Evolutionary conservation across 2,797 vertebrate species (phyloP).

Genomic region (Luscinia luscinia): DNA sequence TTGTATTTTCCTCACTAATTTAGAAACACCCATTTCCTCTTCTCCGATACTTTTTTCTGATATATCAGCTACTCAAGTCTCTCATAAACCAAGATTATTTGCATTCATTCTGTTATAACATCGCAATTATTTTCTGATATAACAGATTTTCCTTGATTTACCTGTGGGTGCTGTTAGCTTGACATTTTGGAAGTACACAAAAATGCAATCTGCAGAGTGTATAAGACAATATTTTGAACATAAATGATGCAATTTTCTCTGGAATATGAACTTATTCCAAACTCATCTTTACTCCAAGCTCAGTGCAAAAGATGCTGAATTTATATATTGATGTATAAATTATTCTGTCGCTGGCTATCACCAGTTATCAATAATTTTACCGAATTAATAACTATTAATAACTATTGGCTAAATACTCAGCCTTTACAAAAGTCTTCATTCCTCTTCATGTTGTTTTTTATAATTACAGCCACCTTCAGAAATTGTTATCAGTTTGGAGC

Average conservation of each 20-base stretch:
- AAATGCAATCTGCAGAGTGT: not conserved
- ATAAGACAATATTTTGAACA: not conserved
- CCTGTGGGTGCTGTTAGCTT: not conserved
- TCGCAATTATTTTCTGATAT: not conserved
- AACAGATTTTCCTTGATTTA: not conserved
- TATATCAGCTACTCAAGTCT: not conserved
- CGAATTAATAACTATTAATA: not conserved
- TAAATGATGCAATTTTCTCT: not conserved
- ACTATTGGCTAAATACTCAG: not conserved
- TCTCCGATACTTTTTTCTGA: not conserved
- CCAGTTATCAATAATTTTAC: not conserved
- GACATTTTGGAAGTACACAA: not conserved
- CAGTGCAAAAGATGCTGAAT: not conserved
- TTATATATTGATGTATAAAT: not conserved
- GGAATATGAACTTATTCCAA: not conserved
- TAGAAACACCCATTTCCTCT: not conserved
- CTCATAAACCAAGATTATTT: not conserved
- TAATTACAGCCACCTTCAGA: not conserved
- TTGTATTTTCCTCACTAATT: not conserved
- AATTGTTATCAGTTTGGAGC: not conserved
- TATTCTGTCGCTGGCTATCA: not conserved
- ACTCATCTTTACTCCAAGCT: not conserved
- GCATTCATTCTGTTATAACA: not conserved
- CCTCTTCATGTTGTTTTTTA: not conserved
- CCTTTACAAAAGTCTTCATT: not conserved